These are phyloP conservation scores for Drosophila erecta DNA, from an alignment of 1,140 invertebrate species.

Conservation along the genomic window DNA sequence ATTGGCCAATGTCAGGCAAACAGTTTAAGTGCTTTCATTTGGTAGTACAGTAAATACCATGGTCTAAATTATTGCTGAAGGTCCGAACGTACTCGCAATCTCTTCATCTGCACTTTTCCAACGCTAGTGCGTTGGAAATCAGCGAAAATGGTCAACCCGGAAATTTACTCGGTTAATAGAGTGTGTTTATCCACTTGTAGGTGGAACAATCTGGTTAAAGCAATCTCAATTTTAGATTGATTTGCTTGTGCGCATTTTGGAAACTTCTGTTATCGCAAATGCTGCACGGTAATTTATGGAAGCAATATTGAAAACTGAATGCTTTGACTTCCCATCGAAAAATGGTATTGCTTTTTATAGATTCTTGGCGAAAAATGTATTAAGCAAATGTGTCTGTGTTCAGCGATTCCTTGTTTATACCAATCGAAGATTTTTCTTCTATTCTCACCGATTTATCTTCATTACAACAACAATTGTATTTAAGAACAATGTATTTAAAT, in stretches of 20 bases:
- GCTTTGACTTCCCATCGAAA: background rate
- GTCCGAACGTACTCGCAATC: conserved; percentile 3
- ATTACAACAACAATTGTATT: too few species aligned
- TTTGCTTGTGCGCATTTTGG: too few species aligned
- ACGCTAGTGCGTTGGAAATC: conserved; percentile 7
- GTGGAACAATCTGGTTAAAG: background rate
- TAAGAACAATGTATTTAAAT: too few species aligned
- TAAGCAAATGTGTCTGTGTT: background rate
- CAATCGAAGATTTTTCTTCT: background rate
- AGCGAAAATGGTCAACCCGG: background rate
- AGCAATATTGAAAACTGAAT: background rate
- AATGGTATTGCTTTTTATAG: background rate
- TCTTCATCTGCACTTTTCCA: conserved; percentile 8
- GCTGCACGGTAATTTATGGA: background rate
- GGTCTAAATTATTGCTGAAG: conserved; percentile 11
- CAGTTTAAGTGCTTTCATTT: conserved; percentile 23
- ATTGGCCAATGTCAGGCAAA: conserved; percentile 39
- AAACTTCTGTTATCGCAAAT: too few species aligned
- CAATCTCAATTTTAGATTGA: background rate
- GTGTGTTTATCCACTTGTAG: background rate
- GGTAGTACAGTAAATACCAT: conserved; percentile 9
- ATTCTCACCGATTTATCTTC: background rate
- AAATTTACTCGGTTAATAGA: background rate
- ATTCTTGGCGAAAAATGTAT: background rate
- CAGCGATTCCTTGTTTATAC: background rate